Evolutionary conservation across 2,113 vertebrate genomes (phyloP), one percentile per base, ranked within the genome.

Genomic region (Nibea coibor): DNA sequence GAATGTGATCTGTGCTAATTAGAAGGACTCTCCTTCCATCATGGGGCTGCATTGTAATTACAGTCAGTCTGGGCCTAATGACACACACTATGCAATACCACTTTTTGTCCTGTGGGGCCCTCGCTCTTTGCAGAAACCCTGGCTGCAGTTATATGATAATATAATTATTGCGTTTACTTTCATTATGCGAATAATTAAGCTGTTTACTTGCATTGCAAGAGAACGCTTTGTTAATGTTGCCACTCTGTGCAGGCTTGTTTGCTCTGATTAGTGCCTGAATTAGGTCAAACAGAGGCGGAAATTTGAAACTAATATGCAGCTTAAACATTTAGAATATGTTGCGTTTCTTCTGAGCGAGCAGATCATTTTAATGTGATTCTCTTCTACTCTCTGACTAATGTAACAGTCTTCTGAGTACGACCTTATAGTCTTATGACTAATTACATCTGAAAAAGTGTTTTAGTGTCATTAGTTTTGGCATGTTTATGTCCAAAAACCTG

Each of bases 1-100:
- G 91, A 92, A 94, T 91, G 93, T 94, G 95, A 96, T 95, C 83
- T 92, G 91, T 82, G 79, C 92, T 96, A 97, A 97, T 96, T 95
- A 94, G 95, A 93, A 91, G 91, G 94, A 83, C 93, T 94, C 93
- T 95, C 91, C 93, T 85, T 93, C 86, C 93, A 89, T 95, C 95
- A 89, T 86, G 80, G 93, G 93, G 92, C 94, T 80, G 76, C 64
- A 51, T 84, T 94, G 90, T 96, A 96, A 97, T 98, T 97, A 97
- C 93, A 94, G 93, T 90, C 88, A 92, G 90, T 88, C 94, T 81
- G 85, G 64, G 79, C 71, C 35, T 81, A 82, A 87, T 82, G 85
- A 89, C 83, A 80, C 72, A 71, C 73, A 24, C 59, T 2, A 28
- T 82, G 86, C 84, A 88, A 61, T 63, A 42, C 70, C 62, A 57